Percentiles rank a stretch among this genome's conserved stretches.
These are phyloP conservation scores for Emydura subglobosa DNA, from an alignment of 2,113 vertebrate genomes.

Conservation along the genomic window DNA sequence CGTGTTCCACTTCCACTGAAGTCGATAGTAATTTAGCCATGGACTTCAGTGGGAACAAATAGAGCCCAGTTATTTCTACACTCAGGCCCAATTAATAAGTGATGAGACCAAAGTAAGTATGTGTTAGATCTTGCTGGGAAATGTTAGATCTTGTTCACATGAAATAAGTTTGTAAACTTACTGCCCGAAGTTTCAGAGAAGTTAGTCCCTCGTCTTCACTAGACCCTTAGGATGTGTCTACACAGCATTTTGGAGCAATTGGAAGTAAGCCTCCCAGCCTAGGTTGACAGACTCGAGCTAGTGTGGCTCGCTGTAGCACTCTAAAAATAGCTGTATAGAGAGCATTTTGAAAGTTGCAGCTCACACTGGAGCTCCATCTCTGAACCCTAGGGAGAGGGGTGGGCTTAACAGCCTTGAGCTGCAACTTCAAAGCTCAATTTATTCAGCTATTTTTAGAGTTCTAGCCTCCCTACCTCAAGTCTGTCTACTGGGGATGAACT, in stretches of 20 bases:
- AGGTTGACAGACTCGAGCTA: too few relatives aligned
- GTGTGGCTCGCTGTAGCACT: too few relatives aligned
- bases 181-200: background rate
- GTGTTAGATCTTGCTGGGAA: background rate
- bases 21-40: background rate
- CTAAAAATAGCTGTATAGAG: too few relatives aligned
- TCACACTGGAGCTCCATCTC: too few relatives aligned
- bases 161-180: background rate
- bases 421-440: too few relatives aligned
- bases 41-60: background rate
- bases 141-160: background rate
- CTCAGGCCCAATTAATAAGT: background rate
- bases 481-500: background rate
- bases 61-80: background rate
- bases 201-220: background rate
- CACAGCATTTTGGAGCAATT: too few relatives aligned
- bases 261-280: too few relatives aligned
- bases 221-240: too few relatives aligned
- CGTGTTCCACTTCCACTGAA: accelerated
- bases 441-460: background rate
- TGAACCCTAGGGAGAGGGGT: too few relatives aligned
- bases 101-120: background rate
- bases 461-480: background rate
- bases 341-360: too few relatives aligned
- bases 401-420: too few relatives aligned